Base-by-base conservation (phyloP, 2,113 vertebrate genomes). In the Solea solea region DNA sequence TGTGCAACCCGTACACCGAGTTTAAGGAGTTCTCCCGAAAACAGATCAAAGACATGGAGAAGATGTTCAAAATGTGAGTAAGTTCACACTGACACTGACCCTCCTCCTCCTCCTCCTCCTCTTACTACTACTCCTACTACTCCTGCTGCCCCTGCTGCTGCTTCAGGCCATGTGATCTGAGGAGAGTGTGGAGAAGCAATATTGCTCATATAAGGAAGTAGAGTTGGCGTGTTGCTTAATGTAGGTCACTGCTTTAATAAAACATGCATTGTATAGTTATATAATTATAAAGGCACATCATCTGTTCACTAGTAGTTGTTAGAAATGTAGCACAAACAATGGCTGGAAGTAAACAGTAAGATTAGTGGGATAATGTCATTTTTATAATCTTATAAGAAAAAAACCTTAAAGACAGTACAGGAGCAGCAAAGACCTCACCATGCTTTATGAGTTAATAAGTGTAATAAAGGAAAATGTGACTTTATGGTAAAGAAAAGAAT, bases 11-110 rank as follows among this genome's bases (percentile, higher is more conserved):
- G 10, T 94, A 94, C 88, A 94, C 95, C 65, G 97, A 98, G 94
- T 98, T 98, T 93, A 97, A 96, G 71, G 97, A 98, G 93, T 98
- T 98, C 93, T 96, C 95, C 88, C 91, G 96, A 68, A 92, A 94
- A 59, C 96, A 98, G 91, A 97, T 98, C 91, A 97, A 96, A 86
- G 97, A 97, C 91, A 97, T 98, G 97, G 96, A 97, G 86, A 92
- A 83, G 78, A 95, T 97, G 91, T 98, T 98, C 92, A 95, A 95
- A 75, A 92, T 92, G 97, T 98, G 91, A 96, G 97, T 96, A n/a
- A 57, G 14, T 44, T 54, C 11, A 48, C 5, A 12, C 9, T 27
- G n/a, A 45, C 9, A 45, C 8, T 44, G 7, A 25, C 15, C 12
- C 48, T 49, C 5, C 14, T 2, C 1, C 1, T 49, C 15, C 14